Evolutionary conservation across 2,888 invertebrate species (phyloP), one percentile per base, ranked within the genome.

Genomic region (Lamproptera curius): DNA sequence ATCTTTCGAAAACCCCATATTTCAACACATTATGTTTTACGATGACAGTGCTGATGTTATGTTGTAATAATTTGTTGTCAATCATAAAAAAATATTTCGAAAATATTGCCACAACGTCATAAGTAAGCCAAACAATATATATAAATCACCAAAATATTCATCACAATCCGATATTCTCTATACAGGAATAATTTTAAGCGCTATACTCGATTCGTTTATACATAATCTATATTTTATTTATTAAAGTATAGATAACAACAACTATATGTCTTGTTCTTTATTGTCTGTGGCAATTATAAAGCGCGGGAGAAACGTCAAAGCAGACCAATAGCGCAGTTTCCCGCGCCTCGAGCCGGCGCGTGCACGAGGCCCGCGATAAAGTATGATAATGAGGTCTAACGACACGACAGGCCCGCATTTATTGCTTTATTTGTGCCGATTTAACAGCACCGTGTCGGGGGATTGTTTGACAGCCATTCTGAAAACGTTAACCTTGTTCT

Each of bases 311-410:
- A 11, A 14, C 23, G 15, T 13, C 11, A 20, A 2, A 20, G 6
- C 20, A 6, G 36, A 23, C 14, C 34, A 20, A 26, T 23, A 5
- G 46, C 15, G n/a, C 10, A 40, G 46, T 41, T 17, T 33, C 37
- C 20, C 40, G 16, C 38, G 45, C 23, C 31, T 41, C 35, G 50
- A 42, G 20, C 51, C 46, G 47, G 51, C 50, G 50, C 50, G 51
- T 55, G 52, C 46, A 46, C 44, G 44, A 43, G 46, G 46, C 46
- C 49, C 45, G 53, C 51, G 52, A 53, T 54, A 57, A 56, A 56
- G 54, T 52, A 56, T 55, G 59, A 55, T 59, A 60, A 57, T 58
- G 55, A 55, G 53, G 51, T 54, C 50, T 55, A 46, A 50, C 56
- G 43, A 53, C 56, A 56, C 55, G 48, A 56, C 49, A 51, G 52